Conservation (phyloP, 92 coral and sea anemone species). For the Zoanthus solanderi region DNA sequence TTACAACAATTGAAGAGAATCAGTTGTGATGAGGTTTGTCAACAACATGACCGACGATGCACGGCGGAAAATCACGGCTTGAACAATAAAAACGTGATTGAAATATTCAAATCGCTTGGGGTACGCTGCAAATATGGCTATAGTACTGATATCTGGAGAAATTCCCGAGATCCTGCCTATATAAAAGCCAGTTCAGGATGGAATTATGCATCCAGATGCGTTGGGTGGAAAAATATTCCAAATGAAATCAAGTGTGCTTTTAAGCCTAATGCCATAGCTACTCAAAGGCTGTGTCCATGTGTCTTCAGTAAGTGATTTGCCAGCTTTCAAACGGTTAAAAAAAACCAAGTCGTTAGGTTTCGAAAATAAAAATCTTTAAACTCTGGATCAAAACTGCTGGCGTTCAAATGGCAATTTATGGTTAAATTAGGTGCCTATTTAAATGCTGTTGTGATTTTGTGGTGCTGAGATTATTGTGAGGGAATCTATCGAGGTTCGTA, state of each 20-base stretch:
- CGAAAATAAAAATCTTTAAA: too few species aligned
- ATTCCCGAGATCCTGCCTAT: neutral
- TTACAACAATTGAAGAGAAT: neutral
- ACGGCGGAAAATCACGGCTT: slow-evolving; percentile 12
- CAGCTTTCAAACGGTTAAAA: neutral
- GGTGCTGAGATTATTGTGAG: too few species aligned
- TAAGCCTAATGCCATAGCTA: neutral
- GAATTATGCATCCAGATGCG: neutral
- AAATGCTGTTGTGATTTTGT: too few species aligned
- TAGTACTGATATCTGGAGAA: neutral
- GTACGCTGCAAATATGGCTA: neutral
- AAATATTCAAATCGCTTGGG: neutral
- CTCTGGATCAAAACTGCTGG: too few species aligned
- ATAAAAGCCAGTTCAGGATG: neutral
- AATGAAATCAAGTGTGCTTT: neutral
- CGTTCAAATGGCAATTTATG: too few species aligned
- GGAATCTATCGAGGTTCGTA: too few species aligned
- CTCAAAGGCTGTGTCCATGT: slow-evolving; percentile 21
- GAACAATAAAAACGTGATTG: neutral
- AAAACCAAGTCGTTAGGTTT: too few species aligned
- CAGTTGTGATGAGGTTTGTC: slow-evolving; percentile 12
- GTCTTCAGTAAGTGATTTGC: neutral
- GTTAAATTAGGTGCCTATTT: too few species aligned
- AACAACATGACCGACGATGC: neutral
- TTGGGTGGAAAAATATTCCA: slow-evolving; percentile 25